These are phyloP conservation scores for Erythrocercus mccallii DNA, from an alignment of 2,113 vertebrate species.

Conservation along the genomic window DNA sequence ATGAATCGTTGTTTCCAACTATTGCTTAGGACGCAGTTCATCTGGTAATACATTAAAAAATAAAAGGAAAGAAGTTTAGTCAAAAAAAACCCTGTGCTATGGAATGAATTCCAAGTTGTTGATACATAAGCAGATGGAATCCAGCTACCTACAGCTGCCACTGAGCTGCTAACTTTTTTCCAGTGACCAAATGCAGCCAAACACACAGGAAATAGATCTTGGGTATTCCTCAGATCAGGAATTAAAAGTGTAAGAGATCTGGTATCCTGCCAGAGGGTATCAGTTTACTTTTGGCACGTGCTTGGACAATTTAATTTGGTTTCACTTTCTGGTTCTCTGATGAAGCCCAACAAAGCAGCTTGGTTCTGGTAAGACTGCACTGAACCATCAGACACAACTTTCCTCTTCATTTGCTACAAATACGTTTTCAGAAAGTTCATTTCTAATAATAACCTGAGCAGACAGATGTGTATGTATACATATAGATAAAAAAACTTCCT, in stretches of 20 bases:
- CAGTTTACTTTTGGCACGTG: background rate
- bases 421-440: background rate
- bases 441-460: background rate
- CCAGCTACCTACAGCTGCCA: background rate
- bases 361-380: background rate
- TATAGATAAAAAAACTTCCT: background rate
- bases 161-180: background rate
- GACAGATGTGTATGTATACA: background rate
- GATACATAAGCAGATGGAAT: background rate
- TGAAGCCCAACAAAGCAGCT: background rate
- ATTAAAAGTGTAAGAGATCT: background rate
- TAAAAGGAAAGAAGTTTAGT: background rate
- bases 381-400: background rate
- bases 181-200: background rate
- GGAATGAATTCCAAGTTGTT: background rate
- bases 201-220: background rate
- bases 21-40: background rate
- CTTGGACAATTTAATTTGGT: background rate
- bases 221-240: background rate
- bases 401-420: background rate
- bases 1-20: background rate
- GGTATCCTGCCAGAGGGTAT: background rate
- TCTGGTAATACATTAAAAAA: background rate
- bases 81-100: background rate
- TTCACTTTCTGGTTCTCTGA: background rate